Conservation (phyloP, 1,140 invertebrate species). For the Pseudomyrmex pallidus region DNA sequence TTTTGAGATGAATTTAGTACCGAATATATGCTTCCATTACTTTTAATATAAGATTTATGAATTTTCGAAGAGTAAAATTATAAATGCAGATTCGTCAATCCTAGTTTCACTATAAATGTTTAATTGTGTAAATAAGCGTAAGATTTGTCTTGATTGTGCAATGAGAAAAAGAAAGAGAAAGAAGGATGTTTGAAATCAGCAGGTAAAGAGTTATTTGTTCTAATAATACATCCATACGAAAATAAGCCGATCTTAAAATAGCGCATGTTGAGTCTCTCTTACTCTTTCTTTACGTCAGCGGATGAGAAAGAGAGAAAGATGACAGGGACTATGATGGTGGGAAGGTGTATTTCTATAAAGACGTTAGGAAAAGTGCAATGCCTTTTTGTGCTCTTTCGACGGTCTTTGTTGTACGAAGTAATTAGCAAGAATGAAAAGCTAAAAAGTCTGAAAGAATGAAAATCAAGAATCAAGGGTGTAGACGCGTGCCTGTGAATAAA, state of each 20-base stretch:
- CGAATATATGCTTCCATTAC: constrained; percentile 57
- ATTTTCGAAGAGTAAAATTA: constrained; percentile 22
- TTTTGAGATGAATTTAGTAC: constrained; percentile 34
- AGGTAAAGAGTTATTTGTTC: constrained; percentile 52
- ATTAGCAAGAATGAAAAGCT: constrained; percentile 2
- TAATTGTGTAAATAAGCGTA: constrained; percentile 73
- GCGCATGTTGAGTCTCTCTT: constrained; percentile 41
- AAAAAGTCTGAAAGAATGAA: constrained; percentile 45
- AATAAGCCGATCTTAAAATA: constrained; percentile 66
- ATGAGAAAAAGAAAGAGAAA: constrained; percentile 14
- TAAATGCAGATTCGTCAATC: not conserved
- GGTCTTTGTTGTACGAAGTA: not conserved
- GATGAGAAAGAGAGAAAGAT: constrained; percentile 1
- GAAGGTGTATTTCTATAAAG: constrained; percentile 24
- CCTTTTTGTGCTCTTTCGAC: not conserved
- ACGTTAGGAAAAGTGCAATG: constrained; percentile 21
- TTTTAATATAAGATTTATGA: constrained; percentile 44
- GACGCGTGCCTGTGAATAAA: constrained; percentile 61
- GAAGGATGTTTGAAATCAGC: constrained; percentile 23
- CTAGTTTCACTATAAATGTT: constrained; percentile 58
- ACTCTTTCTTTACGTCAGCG: not conserved
- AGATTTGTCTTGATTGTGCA: constrained; percentile 37
- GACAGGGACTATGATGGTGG: not conserved
- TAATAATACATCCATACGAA: constrained; percentile 57
- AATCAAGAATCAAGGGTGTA: constrained; percentile 49